Base-by-base conservation (phyloP, 2,888 invertebrate species). In the Halocaridina rubra region DNA sequence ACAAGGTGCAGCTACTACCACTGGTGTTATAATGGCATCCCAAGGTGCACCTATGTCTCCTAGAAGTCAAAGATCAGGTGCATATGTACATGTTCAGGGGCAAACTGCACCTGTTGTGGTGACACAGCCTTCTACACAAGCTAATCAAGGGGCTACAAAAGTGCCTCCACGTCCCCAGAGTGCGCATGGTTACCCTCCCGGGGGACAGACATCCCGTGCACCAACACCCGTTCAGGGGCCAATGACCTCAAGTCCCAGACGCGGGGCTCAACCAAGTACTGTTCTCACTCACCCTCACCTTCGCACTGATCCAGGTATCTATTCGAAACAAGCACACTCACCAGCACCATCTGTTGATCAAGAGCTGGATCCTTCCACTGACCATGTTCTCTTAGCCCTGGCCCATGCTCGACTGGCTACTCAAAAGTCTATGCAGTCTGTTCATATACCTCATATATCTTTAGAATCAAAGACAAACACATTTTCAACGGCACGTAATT, bases 61-160 rank as follows among this genome's bases (percentile, higher is more conserved):
- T 61, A 85, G 80, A 29, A 88, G 86, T 81, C 88, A 86, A 57
- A 75, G 88, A 13, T 76, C 86, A 39, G 88, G 88, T 19, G 86
- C 86, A n/a, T 88, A 88, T 53, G 84, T 86, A 27, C 88, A 88
- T 30, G 84, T 88, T n/a, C 88, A 88, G 76, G 82, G 81, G 39
- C 75, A 84, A 59, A 59, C 61, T 22, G 27, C 74, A 32, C 74
- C 72, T 30, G 74, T 33, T 19, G 59, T 74, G 46, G 19, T 74
- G 32, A 10, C 84, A 32, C 84, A 81, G 33, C 82, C 77, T 32
- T 74, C 46, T 8, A 32, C 61, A 33, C 22, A 57, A 32, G 27
- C 71, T 30, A 72, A 30, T 27, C 84, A 79, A 75, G 71, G 78
- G 57, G 30, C 67, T 30, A 72, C 77, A 77, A 84, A 84, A 72